A percentile compares a stretch with the other conserved stretches of the same genome.
Evolutionary conservation across 2,888 invertebrate species (phyloP).

Genomic region (Philereme transversata): DNA sequence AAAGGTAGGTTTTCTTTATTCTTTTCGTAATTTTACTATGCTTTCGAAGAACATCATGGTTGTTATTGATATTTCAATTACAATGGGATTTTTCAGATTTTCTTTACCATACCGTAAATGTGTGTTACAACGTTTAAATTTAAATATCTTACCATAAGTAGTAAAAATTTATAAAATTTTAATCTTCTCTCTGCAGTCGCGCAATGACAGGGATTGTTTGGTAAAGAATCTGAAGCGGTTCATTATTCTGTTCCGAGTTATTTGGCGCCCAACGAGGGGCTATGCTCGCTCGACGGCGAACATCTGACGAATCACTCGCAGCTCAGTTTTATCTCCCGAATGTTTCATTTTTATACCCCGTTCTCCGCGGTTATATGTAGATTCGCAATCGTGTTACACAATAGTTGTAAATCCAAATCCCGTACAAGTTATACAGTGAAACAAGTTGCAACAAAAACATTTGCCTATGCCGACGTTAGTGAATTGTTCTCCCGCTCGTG

Average conservation of each 20-base stretch:
- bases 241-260: slow-evolving; percentile 72
- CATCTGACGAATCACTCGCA: slow-evolving; percentile 63
- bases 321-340: slow-evolving; percentile 50
- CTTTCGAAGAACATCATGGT: no score
- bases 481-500: slow-evolving; percentile 83
- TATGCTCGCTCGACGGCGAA: slow-evolving; percentile 52
- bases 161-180: slow-evolving; percentile 55
- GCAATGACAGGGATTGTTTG: slow-evolving; percentile 65
- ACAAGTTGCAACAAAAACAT: slow-evolving; percentile 83
- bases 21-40: no score
- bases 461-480: slow-evolving; percentile 82
- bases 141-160: slow-evolving; percentile 36
- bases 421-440: slow-evolving; percentile 68
- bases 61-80: no score
- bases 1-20: no score
- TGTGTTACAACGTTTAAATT: slow-evolving; percentile 8
- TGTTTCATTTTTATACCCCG: slow-evolving; percentile 53
- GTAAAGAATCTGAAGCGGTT: slow-evolving; percentile 66
- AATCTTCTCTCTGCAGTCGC: slow-evolving; percentile 57
- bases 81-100: not conserved
- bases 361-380: slow-evolving; percentile 39
- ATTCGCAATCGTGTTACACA: slow-evolving; percentile 45
- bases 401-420: slow-evolving; percentile 68
- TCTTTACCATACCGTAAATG: not conserved
- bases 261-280: slow-evolving; percentile 69